Conservation (phyloP, 2,797 vertebrate genomes). For the Anguilla anguilla region DNA sequence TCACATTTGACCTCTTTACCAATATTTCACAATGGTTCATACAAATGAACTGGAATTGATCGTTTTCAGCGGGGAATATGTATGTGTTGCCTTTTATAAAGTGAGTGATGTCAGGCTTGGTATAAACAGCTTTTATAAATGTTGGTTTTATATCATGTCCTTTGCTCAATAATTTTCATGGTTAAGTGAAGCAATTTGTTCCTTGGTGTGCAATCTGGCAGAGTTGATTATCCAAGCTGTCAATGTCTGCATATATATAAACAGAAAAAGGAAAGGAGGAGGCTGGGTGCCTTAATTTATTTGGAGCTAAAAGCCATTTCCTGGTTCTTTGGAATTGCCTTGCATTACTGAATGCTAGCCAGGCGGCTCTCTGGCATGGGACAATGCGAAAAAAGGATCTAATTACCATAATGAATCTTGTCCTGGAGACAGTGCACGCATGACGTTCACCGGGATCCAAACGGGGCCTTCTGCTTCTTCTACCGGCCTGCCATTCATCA, state of each 20-base stretch:
- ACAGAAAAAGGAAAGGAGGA: conserved; percentile 54
- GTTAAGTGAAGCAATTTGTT: conserved; percentile 79
- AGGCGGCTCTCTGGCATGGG: background rate
- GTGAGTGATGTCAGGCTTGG: conserved; percentile 55
- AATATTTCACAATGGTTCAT: background rate
- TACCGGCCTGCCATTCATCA: conserved; percentile 41
- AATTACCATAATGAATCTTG: conserved; percentile 80
- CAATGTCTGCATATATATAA: conserved; percentile 74
- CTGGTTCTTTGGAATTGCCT: background rate
- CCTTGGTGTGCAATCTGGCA: conserved; percentile 71
- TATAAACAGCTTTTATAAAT: conserved; percentile 77
- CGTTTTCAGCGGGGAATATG: conserved; percentile 1
- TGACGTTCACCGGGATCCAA: conserved; percentile 53
- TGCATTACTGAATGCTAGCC: background rate
- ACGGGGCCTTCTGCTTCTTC: conserved; percentile 32
- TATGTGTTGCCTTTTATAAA: conserved; percentile 6
- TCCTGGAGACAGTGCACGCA: conserved; percentile 67
- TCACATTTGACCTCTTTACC: background rate
- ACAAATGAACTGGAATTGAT: conserved; percentile 4
- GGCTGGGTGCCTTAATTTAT: background rate
- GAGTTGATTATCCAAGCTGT: conserved; percentile 76
- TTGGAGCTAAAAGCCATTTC: conserved; percentile 3
- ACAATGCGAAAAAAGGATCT: conserved; percentile 59
- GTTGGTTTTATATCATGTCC: conserved; percentile 69
- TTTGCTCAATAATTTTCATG: conserved; percentile 78